phyloP scores from a whole-genome alignment of 2,797 vertebrate genomes.

The Ciconia nigra region DNA sequence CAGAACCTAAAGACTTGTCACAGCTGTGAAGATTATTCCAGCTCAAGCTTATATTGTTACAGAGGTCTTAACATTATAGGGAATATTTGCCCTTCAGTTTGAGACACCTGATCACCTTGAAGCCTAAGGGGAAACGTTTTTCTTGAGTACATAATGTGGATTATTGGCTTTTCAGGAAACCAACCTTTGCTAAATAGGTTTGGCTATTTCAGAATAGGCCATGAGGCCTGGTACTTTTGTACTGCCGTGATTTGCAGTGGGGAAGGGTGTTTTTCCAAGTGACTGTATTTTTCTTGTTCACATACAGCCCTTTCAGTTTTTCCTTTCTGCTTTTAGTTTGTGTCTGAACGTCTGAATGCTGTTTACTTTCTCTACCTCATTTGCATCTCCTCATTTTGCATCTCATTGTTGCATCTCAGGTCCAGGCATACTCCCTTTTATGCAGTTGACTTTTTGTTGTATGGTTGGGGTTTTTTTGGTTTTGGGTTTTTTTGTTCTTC shows the following conservation, averaged over 20 bases:
- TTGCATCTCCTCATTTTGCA: background rate
- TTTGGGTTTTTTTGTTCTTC: background rate
- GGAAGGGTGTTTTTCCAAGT: background rate
- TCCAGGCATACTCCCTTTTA: constrained; percentile 40
- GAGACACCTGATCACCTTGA: background rate
- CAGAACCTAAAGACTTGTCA: background rate
- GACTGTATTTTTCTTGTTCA: background rate
- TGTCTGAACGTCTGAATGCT: background rate
- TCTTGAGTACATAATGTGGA: background rate
- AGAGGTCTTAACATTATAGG: background rate
- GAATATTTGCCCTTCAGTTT: background rate
- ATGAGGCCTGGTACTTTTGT: background rate
- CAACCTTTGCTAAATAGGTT: constrained; percentile 25
- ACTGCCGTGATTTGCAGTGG: background rate
- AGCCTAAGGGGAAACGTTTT: background rate
- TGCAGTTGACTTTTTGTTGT: background rate
- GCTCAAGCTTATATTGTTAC: background rate
- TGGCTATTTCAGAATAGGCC: background rate
- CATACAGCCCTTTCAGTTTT: background rate
- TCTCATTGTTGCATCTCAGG: background rate
- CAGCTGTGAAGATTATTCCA: background rate
- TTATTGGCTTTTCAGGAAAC: constrained; percentile 56
- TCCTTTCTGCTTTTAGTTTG: background rate
- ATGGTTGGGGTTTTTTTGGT: background rate
- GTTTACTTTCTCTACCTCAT: background rate